Percentiles rank a stretch among this genome's conserved stretches.
Conservation (phyloP, 2,113 vertebrate species). For the Agapornis roseicollis region DNA sequence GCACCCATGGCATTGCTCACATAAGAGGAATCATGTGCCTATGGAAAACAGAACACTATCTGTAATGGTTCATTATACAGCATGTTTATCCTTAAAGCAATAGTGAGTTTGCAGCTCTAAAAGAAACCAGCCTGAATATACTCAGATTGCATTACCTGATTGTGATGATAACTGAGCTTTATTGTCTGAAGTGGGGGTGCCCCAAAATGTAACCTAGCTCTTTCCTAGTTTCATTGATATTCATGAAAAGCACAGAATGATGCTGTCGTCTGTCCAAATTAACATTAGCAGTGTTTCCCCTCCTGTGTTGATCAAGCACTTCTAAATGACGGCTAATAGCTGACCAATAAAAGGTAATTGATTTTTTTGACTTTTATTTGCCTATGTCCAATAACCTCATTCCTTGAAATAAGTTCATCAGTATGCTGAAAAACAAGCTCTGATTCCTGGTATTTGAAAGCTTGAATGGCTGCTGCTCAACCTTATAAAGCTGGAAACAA, state of each 20-base stretch:
- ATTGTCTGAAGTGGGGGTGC: not conserved
- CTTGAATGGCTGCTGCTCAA: not conserved
- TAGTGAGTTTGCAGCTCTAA: not conserved
- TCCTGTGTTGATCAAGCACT: constrained; percentile 7
- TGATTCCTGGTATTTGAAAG: constrained; percentile 1
- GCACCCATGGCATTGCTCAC: not conserved
- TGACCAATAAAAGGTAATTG: constrained; percentile 51
- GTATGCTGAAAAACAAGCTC: not conserved
- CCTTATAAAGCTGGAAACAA: not conserved
- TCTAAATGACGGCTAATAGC: constrained; percentile 1
- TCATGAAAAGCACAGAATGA: not conserved
- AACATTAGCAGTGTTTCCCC: constrained; percentile 2
- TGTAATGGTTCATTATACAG: not conserved
- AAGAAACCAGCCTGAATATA: not conserved
- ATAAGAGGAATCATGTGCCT: not conserved
- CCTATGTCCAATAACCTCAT: constrained; percentile 14
- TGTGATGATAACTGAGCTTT: not conserved
- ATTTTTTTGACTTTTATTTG: constrained; percentile 62
- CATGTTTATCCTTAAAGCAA: not conserved
- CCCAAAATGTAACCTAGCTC: not conserved
- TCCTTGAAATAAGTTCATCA: constrained; percentile 41
- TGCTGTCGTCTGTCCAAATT: not conserved
- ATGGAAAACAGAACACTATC: rapidly evolving
- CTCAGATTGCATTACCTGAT: not conserved
- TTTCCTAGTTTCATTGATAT: not conserved